Base-by-base conservation (phyloP, 1,140 invertebrate species). In the Zaprionus nigranus region DNA sequence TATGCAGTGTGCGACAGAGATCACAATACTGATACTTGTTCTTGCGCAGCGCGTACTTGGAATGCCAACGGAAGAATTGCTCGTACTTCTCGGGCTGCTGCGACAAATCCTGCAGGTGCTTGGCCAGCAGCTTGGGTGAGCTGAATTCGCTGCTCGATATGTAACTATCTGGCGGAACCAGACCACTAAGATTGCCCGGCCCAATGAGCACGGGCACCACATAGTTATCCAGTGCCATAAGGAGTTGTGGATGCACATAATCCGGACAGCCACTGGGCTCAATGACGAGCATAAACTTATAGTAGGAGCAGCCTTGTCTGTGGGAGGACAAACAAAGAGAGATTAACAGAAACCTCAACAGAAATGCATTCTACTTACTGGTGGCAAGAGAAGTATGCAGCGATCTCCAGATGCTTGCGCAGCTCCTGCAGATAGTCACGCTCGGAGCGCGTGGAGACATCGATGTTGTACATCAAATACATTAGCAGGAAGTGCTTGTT, bases 251-350 rank as follows among this genome's bases (percentile, higher is more conserved):
- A 5, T 75, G 66, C 26, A 87, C 59, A 43, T 72, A 87, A 34
- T 87, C 83, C 11, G 72, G 79, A 26, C 83, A 87, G 7, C 15
- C 17, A 7, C 58, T 72, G 0, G 83, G 13, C 20, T 87, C 83
- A n/a, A 87, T 80, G 30, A 87, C 65, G 4, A 87, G 20, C 79
- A 82, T 71, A 22, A 87, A 87, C 22, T 75, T 46, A 54, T 87
- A 87, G 22, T n/a, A 20, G 6, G 24, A 28, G 64, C 83, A 87
- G 5, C 83, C 81, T 46, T 34, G 9, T 3, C 2, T 59, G 15
- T 4, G 22, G 22, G 38, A 5, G 2, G 5, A 36, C 4, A 17
- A 12, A 9, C 5, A 24, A 3, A 34, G 0, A 6, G 5, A 5
- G 49, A 22, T 60, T 5, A 38, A 20, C n/a, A 3, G 4, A 38